phyloP scores from a whole-genome alignment of 2,888 invertebrate genomes.

The Syritta pipiens region DNA sequence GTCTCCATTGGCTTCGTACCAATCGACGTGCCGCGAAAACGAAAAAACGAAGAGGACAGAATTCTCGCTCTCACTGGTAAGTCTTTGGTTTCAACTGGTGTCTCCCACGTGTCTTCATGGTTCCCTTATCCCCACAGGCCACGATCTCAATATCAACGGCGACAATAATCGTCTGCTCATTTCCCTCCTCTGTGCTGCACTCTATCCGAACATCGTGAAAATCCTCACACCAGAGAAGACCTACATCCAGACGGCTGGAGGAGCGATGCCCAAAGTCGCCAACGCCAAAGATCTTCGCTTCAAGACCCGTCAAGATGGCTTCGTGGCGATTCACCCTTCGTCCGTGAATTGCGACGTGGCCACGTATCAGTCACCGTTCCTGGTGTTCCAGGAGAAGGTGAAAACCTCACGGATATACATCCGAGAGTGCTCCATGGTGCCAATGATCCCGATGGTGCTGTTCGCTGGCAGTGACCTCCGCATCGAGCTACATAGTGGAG shows the following conservation, averaged over 20 bases:
- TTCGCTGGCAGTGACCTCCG: constrained; percentile 87
- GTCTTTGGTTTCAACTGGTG: no score
- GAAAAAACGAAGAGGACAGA: constrained; percentile 80
- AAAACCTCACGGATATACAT: constrained; percentile 89
- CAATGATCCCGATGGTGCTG: constrained; percentile 85
- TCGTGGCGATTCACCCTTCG: constrained; percentile 87
- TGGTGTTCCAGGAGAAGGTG: constrained; percentile 91
- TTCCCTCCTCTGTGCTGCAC: constrained; percentile 93
- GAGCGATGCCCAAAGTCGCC: constrained; percentile 86
- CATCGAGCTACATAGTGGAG: constrained; percentile 86
- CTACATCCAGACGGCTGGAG: constrained; percentile 86
- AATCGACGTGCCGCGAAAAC: constrained; percentile 81
- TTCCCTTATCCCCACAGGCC: constrained; percentile 69
- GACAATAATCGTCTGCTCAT: constrained; percentile 87
- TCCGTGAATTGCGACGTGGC: constrained; percentile 85
- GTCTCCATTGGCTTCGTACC: constrained; percentile 90
- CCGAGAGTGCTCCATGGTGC: constrained; percentile 89
- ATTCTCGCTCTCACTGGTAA: constrained; percentile 84
- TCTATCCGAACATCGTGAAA: constrained; percentile 95
- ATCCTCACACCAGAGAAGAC: constrained; percentile 88
- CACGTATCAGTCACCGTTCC: constrained; percentile 86
- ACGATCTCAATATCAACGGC: constrained; percentile 85
- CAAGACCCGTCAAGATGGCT: constrained; percentile 87
- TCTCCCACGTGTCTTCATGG: no score
- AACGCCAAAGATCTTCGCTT: constrained; percentile 87